Percentiles rank a stretch among this genome's conserved stretches.
Evolutionary conservation across 2,797 vertebrate genomes (phyloP).

Genomic region (Spatula versicolor): DNA sequence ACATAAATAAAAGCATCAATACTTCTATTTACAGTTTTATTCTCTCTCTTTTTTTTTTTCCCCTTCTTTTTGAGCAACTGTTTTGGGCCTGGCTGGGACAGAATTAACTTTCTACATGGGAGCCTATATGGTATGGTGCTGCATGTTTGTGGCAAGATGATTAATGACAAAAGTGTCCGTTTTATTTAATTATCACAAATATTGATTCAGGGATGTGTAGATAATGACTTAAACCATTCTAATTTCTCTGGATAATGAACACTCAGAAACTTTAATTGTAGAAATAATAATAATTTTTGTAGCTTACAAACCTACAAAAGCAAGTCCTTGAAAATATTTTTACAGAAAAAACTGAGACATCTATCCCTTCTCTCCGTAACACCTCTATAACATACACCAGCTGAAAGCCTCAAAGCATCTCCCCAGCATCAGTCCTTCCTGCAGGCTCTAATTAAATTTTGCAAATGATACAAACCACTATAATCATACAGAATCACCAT

Average conservation of each 20-base stretch:
- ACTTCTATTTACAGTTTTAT: not conserved
- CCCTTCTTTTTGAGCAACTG: too few relatives aligned
- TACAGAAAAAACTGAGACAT: not conserved
- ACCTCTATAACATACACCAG: not conserved
- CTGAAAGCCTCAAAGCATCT: not conserved
- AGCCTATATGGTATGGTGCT: fast-evolving
- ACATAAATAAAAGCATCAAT: fast-evolving
- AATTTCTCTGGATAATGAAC: not conserved
- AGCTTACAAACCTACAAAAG: not conserved
- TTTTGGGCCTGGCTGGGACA: too few relatives aligned
- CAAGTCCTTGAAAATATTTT: not conserved
- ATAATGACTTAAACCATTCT: not conserved
- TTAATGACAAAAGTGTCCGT: not conserved
- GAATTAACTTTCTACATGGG: too few relatives aligned
- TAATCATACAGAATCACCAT: not conserved
- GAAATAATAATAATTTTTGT: not conserved
- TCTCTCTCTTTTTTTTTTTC: too few relatives aligned
- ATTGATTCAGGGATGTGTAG: not conserved
- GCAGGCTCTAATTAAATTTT: not conserved
- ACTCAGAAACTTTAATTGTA: not conserved
- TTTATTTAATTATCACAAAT: not conserved
- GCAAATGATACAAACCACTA: not conserved
- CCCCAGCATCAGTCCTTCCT: not conserved
- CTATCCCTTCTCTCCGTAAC: not conserved
- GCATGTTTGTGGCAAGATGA: not conserved